phyloP scores from a whole-genome alignment of 92 coral and sea anemone species.

The Epizoanthus illoricatus region DNA sequence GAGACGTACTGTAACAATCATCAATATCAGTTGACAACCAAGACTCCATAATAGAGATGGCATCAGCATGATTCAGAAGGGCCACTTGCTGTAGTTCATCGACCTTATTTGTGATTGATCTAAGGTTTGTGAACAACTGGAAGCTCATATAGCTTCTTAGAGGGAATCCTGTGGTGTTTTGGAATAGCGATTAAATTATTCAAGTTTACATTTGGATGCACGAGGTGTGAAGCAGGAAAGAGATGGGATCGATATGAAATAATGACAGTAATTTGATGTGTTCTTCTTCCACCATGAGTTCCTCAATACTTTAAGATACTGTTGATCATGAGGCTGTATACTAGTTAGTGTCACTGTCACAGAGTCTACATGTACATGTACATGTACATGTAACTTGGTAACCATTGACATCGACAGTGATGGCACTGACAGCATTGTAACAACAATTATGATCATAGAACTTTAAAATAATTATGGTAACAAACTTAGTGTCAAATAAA shows the following conservation, averaged over 20 bases:
- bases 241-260: constrained; percentile 11
- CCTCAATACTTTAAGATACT: constrained; percentile 23
- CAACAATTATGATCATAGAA: no score
- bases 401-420: no score
- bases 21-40: not conserved
- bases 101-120: constrained; percentile 16
- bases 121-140: constrained; percentile 11
- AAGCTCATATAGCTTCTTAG: not conserved
- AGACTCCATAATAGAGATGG: constrained; percentile 3
- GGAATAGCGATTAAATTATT: constrained; percentile 27
- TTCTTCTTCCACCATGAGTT: constrained; percentile 23
- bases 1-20: no score
- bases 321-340: constrained; percentile 15
- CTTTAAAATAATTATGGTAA: no score
- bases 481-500: no score
- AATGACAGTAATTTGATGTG: constrained; percentile 23
- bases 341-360: no score
- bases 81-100: constrained; percentile 15
- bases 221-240: constrained; percentile 13
- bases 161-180: not conserved
- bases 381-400: no score
- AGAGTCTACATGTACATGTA: no score
- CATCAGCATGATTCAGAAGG: not conserved
- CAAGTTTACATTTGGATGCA: constrained; percentile 11
- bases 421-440: no score